Percentiles rank a stretch among this genome's conserved stretches.
These are phyloP conservation scores for Leptopilina boulardi DNA, from an alignment of 1,140 invertebrate species.

Conservation along the genomic window DNA sequence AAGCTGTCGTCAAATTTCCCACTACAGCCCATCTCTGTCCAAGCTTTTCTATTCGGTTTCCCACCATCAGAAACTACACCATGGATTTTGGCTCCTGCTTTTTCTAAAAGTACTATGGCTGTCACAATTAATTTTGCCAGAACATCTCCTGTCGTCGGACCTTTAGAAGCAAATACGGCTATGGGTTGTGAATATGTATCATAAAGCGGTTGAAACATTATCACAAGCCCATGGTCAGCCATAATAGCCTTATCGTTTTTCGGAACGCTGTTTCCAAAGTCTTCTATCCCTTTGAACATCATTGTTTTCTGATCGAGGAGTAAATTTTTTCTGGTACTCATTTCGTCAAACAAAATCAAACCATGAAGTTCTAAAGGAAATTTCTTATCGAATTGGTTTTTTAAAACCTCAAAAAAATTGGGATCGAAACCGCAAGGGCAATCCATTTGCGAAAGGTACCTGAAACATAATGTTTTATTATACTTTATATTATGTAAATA, in stretches of 20 bases:
- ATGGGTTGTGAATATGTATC: conserved; percentile 45
- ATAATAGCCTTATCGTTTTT: conserved; percentile 22
- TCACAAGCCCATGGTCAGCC: conserved; percentile 45
- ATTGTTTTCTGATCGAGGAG: conserved; percentile 40
- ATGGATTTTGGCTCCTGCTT: conserved; percentile 30
- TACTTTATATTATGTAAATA: too few species aligned
- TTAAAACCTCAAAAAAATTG: conserved; percentile 44
- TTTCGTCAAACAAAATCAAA: conserved; percentile 48
- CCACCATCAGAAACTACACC: too few species aligned
- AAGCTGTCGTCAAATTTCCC: background rate
- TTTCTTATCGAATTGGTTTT: conserved; percentile 30
- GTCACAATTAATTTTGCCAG: conserved; percentile 45
- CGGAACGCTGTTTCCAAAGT: conserved; percentile 41
- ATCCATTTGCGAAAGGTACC: conserved; percentile 37
- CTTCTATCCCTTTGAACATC: conserved; percentile 41
- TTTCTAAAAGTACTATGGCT: conserved; percentile 41
- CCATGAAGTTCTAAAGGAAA: conserved; percentile 35
- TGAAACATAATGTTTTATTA: conserved; percentile 27
- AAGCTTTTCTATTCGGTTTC: too few species aligned
- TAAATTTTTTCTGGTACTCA: conserved; percentile 38
- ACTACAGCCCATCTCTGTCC: too few species aligned
- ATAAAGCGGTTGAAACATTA: conserved; percentile 48
- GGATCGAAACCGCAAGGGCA: conserved; percentile 46
- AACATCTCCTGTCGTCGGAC: conserved; percentile 38
- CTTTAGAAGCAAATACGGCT: conserved; percentile 45